A percentile compares a stretch with the other conserved stretches of the same genome.
phyloP scores from a whole-genome alignment of 2,797 vertebrate species.

The Sebastes iracundus region DNA sequence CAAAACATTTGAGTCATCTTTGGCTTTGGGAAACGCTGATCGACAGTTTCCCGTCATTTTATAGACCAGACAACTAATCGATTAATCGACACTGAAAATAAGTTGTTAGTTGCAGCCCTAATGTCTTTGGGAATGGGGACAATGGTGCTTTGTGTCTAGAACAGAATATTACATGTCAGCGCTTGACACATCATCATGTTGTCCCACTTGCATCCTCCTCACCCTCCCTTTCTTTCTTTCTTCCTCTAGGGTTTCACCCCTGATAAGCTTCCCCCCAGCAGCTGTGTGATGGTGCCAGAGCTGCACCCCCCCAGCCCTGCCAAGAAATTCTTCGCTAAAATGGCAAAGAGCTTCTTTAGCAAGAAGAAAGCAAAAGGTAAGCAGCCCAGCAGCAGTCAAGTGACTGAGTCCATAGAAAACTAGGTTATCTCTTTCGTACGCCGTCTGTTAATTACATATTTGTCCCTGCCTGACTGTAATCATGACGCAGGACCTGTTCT shows the following conservation, averaged over 20 bases:
- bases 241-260: conserved; percentile 90
- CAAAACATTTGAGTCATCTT: too few species aligned
- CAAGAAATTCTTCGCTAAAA: conserved; percentile 94
- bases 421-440: background rate
- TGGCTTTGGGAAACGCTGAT: too few species aligned
- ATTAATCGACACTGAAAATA: too few species aligned
- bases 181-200: background rate
- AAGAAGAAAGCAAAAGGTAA: conserved; percentile 93
- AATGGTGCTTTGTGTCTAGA: background rate
- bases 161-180: background rate
- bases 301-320: conserved; percentile 93
- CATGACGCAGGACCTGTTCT: background rate
- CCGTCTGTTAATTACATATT: background rate
- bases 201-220: background rate
- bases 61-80: too few species aligned
- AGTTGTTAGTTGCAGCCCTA: too few species aligned
- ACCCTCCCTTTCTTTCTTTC: background rate
- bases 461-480: background rate
- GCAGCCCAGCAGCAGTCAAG: conserved; percentile 1
- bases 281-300: conserved; percentile 93
- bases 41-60: background rate
- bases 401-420: background rate
- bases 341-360: conserved; percentile 95
- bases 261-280: conserved; percentile 92
- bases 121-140: background rate